Percentiles rank a stretch among this genome's conserved stretches.
Evolutionary conservation across 2,888 invertebrate genomes (phyloP).

Genomic region (Congeria kusceri): DNA sequence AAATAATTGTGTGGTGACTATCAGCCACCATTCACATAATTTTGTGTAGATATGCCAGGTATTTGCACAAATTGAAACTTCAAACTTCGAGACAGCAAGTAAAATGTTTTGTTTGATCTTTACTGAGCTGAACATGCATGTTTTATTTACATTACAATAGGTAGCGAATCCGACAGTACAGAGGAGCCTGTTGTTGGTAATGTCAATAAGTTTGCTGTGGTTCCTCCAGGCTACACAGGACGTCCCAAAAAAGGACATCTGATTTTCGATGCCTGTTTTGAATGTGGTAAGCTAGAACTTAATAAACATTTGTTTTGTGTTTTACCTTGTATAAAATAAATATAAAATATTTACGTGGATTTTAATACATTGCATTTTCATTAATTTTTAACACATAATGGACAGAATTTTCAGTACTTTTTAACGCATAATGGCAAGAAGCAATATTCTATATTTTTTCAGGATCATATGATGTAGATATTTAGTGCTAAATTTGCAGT

Average conservation of each 20-base stretch:
- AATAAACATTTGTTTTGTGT: background rate
- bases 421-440: too few species aligned
- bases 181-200: conserved; percentile 96
- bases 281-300: conserved; percentile 89
- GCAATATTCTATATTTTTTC: too few species aligned
- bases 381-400: too few species aligned
- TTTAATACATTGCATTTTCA: background rate
- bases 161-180: conserved; percentile 85
- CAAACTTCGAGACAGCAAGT: too few species aligned
- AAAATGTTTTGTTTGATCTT: background rate
- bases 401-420: too few species aligned
- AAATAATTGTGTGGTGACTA: too few species aligned
- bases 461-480: too few species aligned
- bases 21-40: too few species aligned
- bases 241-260: conserved; percentile 98
- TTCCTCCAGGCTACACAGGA: conserved; percentile 88
- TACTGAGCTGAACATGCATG: background rate
- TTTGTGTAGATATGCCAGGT: too few species aligned
- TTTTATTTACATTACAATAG: conserved; percentile 64
- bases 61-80: too few species aligned
- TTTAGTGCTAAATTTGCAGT: too few species aligned
- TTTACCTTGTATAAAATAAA: background rate
- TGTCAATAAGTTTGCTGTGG: conserved; percentile 88
- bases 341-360: background rate
- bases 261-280: conserved; percentile 98